Evolutionary conservation across 1,140 invertebrate genomes (phyloP).

Genomic region (Sminthurinus signatus): DNA sequence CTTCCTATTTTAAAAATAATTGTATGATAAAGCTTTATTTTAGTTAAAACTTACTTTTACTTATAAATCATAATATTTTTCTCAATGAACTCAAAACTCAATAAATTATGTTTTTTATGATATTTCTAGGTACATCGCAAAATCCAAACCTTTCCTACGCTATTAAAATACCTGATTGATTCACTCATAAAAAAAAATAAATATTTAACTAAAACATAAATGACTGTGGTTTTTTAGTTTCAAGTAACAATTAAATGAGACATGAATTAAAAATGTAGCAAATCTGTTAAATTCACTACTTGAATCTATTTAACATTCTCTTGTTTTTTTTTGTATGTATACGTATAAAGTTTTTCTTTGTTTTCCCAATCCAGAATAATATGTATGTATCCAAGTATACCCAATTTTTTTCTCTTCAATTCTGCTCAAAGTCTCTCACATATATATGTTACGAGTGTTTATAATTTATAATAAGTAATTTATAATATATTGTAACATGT

Average conservation of each 20-base stretch:
- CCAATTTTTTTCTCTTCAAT: no score
- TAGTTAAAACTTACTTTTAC: background rate
- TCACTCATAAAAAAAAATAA: no score
- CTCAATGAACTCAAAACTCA: conserved; percentile 9
- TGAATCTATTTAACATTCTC: background rate
- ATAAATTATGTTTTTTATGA: conserved; percentile 41
- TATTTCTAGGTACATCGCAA: conserved; percentile 77
- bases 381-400: no score
- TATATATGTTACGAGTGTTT: no score
- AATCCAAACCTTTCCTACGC: conserved; percentile 83
- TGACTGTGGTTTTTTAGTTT: no score
- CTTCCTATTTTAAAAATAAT: background rate
- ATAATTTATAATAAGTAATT: no score
- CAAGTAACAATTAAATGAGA: background rate
- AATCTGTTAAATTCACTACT: background rate
- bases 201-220: no score
- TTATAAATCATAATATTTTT: background rate
- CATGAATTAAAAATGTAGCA: background rate
- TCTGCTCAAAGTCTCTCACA: no score
- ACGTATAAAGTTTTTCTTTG: no score
- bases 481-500: no score
- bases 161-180: conserved; percentile 54
- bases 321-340: background rate
- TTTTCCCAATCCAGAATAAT: no score
- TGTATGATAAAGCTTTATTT: background rate